Percentiles rank a stretch among this genome's conserved stretches.
Conservation (phyloP, 2,113 vertebrate genomes). For the Eptesicus fuscus region DNA sequence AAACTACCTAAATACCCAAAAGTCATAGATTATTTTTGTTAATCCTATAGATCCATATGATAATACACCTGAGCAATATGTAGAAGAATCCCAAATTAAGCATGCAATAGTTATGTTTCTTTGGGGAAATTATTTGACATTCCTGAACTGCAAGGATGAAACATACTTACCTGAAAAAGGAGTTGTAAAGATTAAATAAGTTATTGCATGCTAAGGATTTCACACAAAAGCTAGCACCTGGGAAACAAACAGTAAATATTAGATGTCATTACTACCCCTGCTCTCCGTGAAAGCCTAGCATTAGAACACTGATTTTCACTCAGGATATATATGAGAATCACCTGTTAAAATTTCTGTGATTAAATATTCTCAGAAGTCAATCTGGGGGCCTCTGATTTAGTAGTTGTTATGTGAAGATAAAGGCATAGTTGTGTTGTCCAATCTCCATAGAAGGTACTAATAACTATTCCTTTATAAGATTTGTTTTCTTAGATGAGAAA, state of each 20-base stretch:
- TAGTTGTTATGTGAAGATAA: neutral
- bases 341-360: neutral
- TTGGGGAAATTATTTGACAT: neutral
- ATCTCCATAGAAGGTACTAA: neutral
- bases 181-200: neutral
- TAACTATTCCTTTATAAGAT: neutral
- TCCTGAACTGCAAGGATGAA: neutral
- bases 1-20: neutral
- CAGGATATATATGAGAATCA: neutral
- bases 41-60: neutral
- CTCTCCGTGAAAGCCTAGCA: neutral
- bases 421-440: neutral
- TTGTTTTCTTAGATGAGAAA: neutral
- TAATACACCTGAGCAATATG: neutral
- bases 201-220: neutral
- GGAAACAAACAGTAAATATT: neutral
- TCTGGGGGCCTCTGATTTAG: neutral
- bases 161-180: neutral
- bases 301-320: neutral
- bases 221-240: neutral
- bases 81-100: neutral
- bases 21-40: neutral
- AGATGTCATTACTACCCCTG: neutral
- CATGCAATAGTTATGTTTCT: neutral
- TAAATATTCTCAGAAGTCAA: neutral